Evolutionary conservation across 2,113 vertebrate species (phyloP), one percentile per base, ranked within the genome.

Genomic region (Glaucomys volans): DNA sequence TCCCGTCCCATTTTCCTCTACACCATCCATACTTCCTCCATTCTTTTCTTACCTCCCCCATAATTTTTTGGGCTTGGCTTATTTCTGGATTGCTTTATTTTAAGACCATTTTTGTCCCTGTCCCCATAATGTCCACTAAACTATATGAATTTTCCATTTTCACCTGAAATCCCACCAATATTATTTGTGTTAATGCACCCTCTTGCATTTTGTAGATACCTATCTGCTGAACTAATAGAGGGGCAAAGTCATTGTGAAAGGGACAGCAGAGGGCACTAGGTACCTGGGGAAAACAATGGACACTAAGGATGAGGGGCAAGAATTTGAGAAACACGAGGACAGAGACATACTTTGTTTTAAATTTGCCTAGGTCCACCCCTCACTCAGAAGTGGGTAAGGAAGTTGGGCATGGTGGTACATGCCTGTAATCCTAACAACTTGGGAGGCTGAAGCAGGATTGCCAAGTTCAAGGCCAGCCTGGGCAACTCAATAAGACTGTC

Each of bases 221-320:
- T 5, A 35, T 4, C 0, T 11, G 17, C 3, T 35, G 22, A 37
- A 16, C 57, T 14, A 18, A 32, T 0, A 28, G 32, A 37, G 26
- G 12, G 0, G 13, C 11, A n/a, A 18, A 14, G 66, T 18, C 32
- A 17, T 0, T 4, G 17, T 5, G 50, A 69, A 20, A 22, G 13
- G 35, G 75, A 22, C 8, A 4, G 82, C 35, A 59, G 18, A 6
- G 14, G 10, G 6, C 26, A 7, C 4, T 20, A 20, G 20, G 37
- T 2, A 67, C 13, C 35, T 0, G 8, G 12, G 69, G 32, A 42
- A 37, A 26, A 42, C 52, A n/a, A 44, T 0, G 2, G 22, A 26
- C 3, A 42, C 0, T 0, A 22, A 80, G 59, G 54, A 42, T 1
- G 20, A 40, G 52, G 40, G 80, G 35, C 62, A 66, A n/a, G 40